These are phyloP conservation scores for Drosophila heteroneura DNA, from an alignment of 2,888 invertebrate genomes.

Conservation along the genomic window DNA sequence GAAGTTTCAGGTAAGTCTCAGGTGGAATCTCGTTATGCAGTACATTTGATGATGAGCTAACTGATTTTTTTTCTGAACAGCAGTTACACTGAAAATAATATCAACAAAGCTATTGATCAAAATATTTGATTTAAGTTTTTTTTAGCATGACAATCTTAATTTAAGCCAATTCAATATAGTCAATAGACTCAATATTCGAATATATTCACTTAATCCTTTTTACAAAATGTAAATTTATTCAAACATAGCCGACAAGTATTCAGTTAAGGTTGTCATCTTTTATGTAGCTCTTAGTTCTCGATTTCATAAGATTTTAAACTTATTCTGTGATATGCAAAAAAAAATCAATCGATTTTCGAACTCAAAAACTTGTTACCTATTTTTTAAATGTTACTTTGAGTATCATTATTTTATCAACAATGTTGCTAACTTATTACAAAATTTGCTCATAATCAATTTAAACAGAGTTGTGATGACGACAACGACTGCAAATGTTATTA, in stretches of 20 bases:
- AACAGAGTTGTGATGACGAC: conserved; percentile 31
- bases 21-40: conserved; percentile 20
- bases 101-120: not conserved
- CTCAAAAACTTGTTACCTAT: not conserved
- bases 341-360: not conserved
- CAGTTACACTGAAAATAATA: not conserved
- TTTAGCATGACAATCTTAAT: not conserved
- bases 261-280: not conserved
- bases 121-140: not conserved
- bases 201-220: not conserved
- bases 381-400: not conserved
- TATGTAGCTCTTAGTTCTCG: not conserved
- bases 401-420: conserved; percentile 1
- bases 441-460: not conserved
- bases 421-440: not conserved
- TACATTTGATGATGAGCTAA: conserved; percentile 11
- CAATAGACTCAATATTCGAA: not conserved
- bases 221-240: not conserved
- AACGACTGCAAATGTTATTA: conserved; percentile 38
- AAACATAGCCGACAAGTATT: not conserved
- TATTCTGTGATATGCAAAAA: not conserved
- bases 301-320: not conserved
- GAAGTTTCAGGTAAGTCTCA: not conserved
- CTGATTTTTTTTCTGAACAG: conserved; percentile 2
- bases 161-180: not conserved